These are phyloP conservation scores for Eutrigla gurnardus DNA, from an alignment of 2,797 vertebrate genomes.

Conservation along the genomic window DNA sequence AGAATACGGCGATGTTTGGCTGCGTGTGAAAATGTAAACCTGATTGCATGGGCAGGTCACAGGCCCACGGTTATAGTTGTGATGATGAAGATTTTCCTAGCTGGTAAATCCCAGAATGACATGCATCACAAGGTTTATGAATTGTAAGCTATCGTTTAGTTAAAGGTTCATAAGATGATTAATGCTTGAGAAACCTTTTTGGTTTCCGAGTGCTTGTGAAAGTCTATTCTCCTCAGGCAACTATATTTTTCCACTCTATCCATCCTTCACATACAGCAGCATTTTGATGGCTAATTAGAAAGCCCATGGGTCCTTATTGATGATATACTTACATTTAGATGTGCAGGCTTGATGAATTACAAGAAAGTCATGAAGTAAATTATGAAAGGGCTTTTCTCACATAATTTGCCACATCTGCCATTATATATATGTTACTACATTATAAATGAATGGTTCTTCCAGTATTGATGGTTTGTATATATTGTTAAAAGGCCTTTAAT, in stretches of 20 bases:
- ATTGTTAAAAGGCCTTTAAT: not conserved
- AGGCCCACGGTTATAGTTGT: not conserved
- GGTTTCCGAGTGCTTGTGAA: not conserved
- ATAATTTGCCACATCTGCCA: not conserved
- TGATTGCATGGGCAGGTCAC: slow-evolving; percentile 19
- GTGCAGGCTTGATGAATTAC: not conserved
- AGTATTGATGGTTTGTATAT: not conserved
- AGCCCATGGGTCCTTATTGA: not conserved
- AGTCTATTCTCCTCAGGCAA: not conserved
- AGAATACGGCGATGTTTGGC: slow-evolving; percentile 27
- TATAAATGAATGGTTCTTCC: not conserved
- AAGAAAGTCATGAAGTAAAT: slow-evolving; percentile 8
- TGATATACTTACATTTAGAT: not conserved
- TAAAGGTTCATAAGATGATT: not conserved
- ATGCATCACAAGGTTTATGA: not conserved
- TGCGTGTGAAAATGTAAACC: not conserved
- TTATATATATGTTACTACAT: not conserved
- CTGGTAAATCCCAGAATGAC: not conserved
- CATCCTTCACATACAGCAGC: not conserved
- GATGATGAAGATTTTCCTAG: not conserved
- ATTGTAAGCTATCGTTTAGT: not conserved
- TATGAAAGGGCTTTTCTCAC: not conserved
- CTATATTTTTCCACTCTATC: not conserved
- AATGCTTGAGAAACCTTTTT: not conserved
- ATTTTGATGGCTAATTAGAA: not conserved